Percentiles rank a stretch among this genome's conserved stretches.
Conservation (phyloP, 2,113 vertebrate genomes). For the Synchiropus splendidus region DNA sequence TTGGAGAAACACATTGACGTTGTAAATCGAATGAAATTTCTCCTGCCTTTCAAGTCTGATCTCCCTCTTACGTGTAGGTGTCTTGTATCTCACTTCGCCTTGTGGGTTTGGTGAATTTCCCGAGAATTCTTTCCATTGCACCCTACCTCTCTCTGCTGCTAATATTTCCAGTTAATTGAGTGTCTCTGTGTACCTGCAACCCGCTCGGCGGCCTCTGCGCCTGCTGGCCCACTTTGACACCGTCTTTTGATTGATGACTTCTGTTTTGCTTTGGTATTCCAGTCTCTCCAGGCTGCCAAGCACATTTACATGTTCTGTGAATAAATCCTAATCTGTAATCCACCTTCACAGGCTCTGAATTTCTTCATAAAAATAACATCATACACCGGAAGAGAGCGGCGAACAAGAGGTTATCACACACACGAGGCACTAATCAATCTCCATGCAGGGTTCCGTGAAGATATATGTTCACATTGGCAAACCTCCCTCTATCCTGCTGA, state of each 20-base stretch:
- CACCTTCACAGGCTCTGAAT: constrained; percentile 2
- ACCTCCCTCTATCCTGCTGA: no score
- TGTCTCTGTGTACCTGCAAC: constrained; percentile 35
- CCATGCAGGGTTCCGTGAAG: no score
- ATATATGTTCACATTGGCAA: no score
- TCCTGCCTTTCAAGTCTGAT: constrained; percentile 30
- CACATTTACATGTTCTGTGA: constrained; percentile 29
- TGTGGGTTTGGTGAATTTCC: constrained; percentile 16
- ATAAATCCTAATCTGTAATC: constrained; percentile 8
- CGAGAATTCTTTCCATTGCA: constrained; percentile 11
- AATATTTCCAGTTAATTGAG: constrained; percentile 57
- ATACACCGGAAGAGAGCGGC: constrained; percentile 1
- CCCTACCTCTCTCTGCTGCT: constrained; percentile 16
- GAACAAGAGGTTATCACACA: constrained; percentile 1
- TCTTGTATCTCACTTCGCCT: constrained; percentile 32
- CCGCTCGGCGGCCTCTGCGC: constrained; percentile 25
- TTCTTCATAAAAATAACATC: constrained; percentile 3
- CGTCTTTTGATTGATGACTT: constrained; percentile 55
- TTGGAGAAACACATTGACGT: constrained; percentile 23
- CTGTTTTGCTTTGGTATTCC: constrained; percentile 37
- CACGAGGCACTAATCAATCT: not conserved
- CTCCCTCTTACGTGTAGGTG: constrained; percentile 22
- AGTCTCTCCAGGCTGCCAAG: constrained; percentile 18
- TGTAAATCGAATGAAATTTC: constrained; percentile 34
- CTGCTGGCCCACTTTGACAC: constrained; percentile 3